Conservation (phyloP, 2,113 vertebrate species). For the Neotoma lepida region DNA sequence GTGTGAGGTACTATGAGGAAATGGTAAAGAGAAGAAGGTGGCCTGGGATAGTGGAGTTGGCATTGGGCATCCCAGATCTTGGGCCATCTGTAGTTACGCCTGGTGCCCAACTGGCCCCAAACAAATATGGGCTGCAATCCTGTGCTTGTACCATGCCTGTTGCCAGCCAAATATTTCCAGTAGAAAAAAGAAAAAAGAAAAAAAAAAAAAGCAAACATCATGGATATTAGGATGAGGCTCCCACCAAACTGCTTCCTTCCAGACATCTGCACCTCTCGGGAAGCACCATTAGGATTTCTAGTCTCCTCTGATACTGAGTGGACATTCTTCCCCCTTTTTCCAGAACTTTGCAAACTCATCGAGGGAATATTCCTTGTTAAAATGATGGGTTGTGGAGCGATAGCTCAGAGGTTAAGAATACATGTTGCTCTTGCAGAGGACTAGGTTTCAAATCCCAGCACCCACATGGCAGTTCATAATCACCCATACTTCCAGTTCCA, state of each 20-base stretch:
- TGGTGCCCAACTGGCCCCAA: background rate
- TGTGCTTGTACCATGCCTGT: background rate
- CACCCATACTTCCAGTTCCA: background rate
- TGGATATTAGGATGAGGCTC: background rate
- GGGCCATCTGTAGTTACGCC: background rate
- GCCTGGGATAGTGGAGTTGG: background rate
- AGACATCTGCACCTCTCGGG: background rate
- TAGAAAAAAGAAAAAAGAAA: background rate
- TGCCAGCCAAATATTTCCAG: background rate
- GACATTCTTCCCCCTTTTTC: background rate
- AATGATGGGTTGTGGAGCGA: background rate
- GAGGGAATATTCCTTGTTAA: background rate
- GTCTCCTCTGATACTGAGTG: background rate
- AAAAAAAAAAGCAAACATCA: slow-evolving; percentile 23
- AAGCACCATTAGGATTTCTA: background rate
- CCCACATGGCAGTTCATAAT: background rate
- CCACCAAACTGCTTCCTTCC: background rate
- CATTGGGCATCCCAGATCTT: background rate
- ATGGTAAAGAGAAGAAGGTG: background rate
- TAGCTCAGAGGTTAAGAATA: background rate
- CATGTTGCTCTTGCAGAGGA: background rate
- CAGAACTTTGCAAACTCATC: background rate
- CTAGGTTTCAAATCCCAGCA: background rate
- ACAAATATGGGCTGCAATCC: background rate
- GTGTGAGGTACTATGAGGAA: background rate